Percentiles rank a stretch among this genome's conserved stretches.
Conservation (phyloP, 2,113 vertebrate species). For the Dicrurus megarhynchus region DNA sequence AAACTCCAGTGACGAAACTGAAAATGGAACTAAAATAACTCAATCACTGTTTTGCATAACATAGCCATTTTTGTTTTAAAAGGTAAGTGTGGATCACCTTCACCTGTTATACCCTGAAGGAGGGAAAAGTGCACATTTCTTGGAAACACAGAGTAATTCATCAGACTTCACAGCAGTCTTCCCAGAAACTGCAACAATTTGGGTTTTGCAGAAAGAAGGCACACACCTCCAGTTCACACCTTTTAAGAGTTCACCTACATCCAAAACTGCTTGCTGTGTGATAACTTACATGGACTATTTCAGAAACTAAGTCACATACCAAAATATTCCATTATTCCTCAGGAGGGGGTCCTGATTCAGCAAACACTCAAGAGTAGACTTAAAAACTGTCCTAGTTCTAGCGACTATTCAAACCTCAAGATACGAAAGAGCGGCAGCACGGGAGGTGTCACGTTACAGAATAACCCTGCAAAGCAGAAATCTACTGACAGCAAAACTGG, state of each 20-base stretch:
- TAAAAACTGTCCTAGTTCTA: neutral
- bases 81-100: neutral
- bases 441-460: accelerated
- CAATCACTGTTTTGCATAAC: neutral
- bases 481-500: accelerated
- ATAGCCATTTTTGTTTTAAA: neutral
- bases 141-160: neutral
- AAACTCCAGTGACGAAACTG: neutral
- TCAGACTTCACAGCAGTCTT: neutral
- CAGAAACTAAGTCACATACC: neutral
- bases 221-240: neutral
- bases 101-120: accelerated
- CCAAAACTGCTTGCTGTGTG: neutral
- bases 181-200: neutral
- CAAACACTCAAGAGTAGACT: accelerated
- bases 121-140: neutral
- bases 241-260: neutral
- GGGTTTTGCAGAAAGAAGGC: neutral
- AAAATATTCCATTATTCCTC: neutral
- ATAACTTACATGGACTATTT: neutral
- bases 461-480: neutral
- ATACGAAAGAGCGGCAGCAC: accelerated
- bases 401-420: too few relatives aligned
- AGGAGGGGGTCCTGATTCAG: neutral
- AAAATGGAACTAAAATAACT: neutral